A percentile compares a stretch with the other conserved stretches of the same genome.
Conservation (phyloP, 2,797 vertebrate genomes). For the Melanotaenia pygmaea region DNA sequence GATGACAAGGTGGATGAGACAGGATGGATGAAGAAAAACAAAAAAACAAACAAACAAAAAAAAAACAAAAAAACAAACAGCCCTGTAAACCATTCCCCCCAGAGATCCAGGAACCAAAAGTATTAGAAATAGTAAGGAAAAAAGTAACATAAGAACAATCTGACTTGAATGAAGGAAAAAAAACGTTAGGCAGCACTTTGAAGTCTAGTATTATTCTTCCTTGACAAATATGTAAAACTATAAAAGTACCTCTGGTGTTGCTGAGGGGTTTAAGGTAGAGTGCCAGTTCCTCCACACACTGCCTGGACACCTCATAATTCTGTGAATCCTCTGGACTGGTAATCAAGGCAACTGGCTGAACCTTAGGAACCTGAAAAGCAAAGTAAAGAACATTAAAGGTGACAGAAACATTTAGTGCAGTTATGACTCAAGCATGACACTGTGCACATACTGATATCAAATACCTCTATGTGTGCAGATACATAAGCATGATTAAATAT, state of each 20-base stretch:
- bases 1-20: neutral
- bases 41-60: neutral
- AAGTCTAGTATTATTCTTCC: neutral
- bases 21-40: neutral
- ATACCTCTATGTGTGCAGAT: neutral
- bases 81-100: neutral
- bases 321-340: slow-evolving; percentile 95
- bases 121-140: neutral
- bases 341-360: slow-evolving; percentile 93
- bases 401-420: neutral
- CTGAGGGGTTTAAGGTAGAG: slow-evolving; percentile 99
- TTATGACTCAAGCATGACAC: neutral
- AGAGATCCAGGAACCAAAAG: neutral
- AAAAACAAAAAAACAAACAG: neutral
- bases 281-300: slow-evolving; percentile 98
- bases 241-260: slow-evolving; percentile 90
- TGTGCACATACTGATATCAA: neutral
- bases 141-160: neutral
- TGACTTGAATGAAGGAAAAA: neutral
- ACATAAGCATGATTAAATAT: neutral
- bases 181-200: neutral
- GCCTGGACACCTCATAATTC: slow-evolving; percentile 97
- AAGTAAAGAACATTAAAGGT: slow-evolving; percentile 3
- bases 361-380: slow-evolving; percentile 90
- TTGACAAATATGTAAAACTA: neutral